Evolutionary conservation across 37 sponge, comb jelly and placozoan genomes (phyloP).

Genomic region (Hexactinellida sp.): DNA sequence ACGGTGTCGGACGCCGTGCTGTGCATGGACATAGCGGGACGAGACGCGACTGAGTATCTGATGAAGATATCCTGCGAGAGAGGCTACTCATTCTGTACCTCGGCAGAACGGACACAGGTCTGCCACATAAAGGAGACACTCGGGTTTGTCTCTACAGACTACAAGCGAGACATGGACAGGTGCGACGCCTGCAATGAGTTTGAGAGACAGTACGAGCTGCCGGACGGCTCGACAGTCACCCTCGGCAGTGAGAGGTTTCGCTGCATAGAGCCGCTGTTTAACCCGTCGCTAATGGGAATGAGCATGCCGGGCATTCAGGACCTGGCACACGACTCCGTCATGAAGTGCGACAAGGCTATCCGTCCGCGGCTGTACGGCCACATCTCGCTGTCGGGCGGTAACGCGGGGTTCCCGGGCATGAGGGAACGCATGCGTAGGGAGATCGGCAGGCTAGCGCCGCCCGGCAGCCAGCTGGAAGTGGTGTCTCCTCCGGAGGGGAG

Average conservation of each 20-base stretch:
- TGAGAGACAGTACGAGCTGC: slow-evolving; percentile 39
- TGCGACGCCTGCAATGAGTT: slow-evolving; percentile 21
- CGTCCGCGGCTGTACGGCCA: slow-evolving; percentile 22
- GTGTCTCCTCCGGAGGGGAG: slow-evolving; percentile 43
- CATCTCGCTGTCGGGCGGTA: slow-evolving; percentile 35
- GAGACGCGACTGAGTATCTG: slow-evolving; percentile 40
- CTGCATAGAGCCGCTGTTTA: slow-evolving; percentile 25
- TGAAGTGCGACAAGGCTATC: slow-evolving; percentile 30
- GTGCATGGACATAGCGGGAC: slow-evolving; percentile 43
- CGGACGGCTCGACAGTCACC: slow-evolving; percentile 29
- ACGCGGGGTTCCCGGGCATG: slow-evolving; percentile 33
- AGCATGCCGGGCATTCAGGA: slow-evolving; percentile 23
- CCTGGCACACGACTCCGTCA: slow-evolving; percentile 27
- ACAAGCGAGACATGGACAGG: slow-evolving; percentile 34
- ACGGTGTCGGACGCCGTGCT: slow-evolving; percentile 30
- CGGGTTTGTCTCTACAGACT: slow-evolving; percentile 35
- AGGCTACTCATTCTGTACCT: slow-evolving; percentile 35
- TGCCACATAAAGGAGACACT: slow-evolving; percentile 36
- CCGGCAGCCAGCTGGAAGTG: slow-evolving; percentile 36
- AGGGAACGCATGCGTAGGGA: slow-evolving; percentile 49
- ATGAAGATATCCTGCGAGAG: slow-evolving; percentile 36
- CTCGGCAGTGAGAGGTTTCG: slow-evolving; percentile 31
- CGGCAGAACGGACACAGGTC: slow-evolving; percentile 31
- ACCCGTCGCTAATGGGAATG: slow-evolving; percentile 33
- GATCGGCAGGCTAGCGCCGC: slow-evolving; percentile 37